phyloP scores from a whole-genome alignment of 23 tunicate genomes.

The Trididemnum clinides region DNA sequence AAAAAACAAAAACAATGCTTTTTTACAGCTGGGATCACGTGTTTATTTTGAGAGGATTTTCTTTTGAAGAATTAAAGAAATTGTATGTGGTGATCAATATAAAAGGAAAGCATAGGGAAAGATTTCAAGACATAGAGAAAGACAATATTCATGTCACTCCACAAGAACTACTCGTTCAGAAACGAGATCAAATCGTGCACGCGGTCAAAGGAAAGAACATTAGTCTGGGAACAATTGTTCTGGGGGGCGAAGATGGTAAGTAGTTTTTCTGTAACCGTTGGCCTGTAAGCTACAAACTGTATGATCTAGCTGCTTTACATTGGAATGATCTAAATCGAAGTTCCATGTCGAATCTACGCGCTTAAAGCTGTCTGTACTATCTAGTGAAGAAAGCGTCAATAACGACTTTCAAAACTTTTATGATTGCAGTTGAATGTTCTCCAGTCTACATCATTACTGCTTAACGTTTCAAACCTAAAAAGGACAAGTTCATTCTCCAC shows the following conservation, averaged over 20 bases:
- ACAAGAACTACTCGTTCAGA: neutral
- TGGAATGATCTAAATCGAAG: no score
- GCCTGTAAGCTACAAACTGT: no score
- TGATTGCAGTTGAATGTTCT: no score
- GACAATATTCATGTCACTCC: neutral
- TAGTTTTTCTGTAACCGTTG: no score
- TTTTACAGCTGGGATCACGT: conserved; percentile 41
- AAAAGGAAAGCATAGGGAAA: neutral
- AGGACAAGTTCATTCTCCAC: no score
- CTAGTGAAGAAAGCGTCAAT: no score
- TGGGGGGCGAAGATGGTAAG: conserved; percentile 6
- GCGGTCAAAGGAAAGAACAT: neutral
- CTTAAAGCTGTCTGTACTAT: neutral
- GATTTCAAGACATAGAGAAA: neutral
- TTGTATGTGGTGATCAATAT: neutral
- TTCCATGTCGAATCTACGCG: no score
- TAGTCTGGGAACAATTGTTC: neutral
- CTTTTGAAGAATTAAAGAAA: neutral
- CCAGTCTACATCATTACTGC: no score
- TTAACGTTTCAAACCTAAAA: no score
- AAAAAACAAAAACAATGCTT: neutral
- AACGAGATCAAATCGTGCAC: conserved; percentile 7
- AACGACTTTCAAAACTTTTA: no score
- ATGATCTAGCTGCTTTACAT: neutral
- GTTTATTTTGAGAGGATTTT: conserved; percentile 22